Base-by-base conservation (phyloP, 2,797 vertebrate genomes). In the Pseudochirops corinnae region DNA sequence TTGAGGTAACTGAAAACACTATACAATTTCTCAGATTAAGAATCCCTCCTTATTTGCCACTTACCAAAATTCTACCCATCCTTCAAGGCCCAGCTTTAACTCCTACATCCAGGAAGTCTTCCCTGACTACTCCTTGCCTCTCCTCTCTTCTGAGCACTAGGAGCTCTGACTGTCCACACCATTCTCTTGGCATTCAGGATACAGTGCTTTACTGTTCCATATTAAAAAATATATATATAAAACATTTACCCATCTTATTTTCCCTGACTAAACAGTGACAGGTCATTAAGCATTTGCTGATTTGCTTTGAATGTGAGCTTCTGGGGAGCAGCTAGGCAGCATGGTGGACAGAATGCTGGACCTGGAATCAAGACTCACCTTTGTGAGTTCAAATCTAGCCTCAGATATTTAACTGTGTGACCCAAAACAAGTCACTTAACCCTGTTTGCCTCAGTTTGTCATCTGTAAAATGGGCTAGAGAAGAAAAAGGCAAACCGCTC, bases 401-500 rank as follows among this genome's bases (percentile, higher is more conserved):
- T 67, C 33, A 67, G 62, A 67, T 33, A n/a, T 5, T 60, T 67
- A 67, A n/a, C 21, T 67, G 33, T n/a, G 33, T 18, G 62, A 67
- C 33, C 62, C 14, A 0, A 14, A 18, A 33, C 33, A 67, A n/a
- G 33, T 67, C 62, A 67, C 62, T 67, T 67, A n/a, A 67, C 33
- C 33, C 16, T n/a, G 33, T 7, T 31, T n/a, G 5, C 33, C 62
- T 67, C 62, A 67, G 33, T 67, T 67, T 5, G 5, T 67, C 16
- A 60, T 12, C 28, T 2, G 12, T 82, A 90, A 94, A 97, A 93
- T 4, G 93, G 50, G 0, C 21, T 18, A 6, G 3, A 91, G 28
- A 90, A 56, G 56, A n/a, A 94, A 91, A 67, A 90, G 58, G n/a
- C 91, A 57, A 57, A 1, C 57, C 93, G 87, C 50, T 90, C 56